A percentile compares a stretch with the other conserved stretches of the same genome.
These are phyloP conservation scores for Uropetala carovei DNA, from an alignment of 2,888 invertebrate species.

Conservation along the genomic window DNA sequence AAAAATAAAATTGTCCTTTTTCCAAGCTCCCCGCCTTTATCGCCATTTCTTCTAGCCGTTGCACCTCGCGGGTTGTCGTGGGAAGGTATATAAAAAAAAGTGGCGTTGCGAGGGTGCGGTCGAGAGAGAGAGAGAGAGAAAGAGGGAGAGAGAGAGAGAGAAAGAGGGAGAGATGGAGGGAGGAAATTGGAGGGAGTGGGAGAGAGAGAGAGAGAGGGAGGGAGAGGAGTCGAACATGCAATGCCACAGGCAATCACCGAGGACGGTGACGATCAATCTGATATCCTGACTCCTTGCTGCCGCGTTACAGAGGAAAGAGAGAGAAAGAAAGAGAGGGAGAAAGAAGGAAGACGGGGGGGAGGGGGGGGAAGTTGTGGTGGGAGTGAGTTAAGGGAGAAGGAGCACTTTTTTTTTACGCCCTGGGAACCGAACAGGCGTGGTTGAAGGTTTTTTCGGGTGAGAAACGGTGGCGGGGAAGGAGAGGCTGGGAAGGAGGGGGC, in stretches of 20 bases:
- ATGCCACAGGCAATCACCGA: not conserved
- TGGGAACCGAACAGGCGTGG: constrained; percentile 8
- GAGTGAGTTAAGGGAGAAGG: not conserved
- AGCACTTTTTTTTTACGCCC: not conserved
- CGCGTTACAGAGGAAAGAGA: not conserved
- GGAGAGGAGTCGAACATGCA: not conserved
- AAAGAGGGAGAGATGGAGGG: not conserved
- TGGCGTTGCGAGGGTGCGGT: no score
- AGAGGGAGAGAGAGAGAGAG: not conserved
- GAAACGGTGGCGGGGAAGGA: no score
- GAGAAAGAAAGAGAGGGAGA: not conserved
- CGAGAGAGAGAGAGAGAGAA: not conserved
- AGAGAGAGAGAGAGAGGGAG: not conserved
- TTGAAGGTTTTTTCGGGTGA: not conserved
- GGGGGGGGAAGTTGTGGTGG: not conserved
- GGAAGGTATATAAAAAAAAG: no score
- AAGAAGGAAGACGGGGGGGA: not conserved
- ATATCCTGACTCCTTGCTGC: constrained; percentile 1
- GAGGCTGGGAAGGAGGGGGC: no score
- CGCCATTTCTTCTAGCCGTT: no score
- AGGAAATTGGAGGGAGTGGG: not conserved
- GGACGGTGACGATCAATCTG: constrained; percentile 11
- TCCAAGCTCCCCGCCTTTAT: no score
- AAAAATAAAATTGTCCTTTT: no score
- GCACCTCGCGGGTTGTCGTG: no score